Conservation (phyloP, 2,797 vertebrate species). For the Sebastolobus altivelis region DNA sequence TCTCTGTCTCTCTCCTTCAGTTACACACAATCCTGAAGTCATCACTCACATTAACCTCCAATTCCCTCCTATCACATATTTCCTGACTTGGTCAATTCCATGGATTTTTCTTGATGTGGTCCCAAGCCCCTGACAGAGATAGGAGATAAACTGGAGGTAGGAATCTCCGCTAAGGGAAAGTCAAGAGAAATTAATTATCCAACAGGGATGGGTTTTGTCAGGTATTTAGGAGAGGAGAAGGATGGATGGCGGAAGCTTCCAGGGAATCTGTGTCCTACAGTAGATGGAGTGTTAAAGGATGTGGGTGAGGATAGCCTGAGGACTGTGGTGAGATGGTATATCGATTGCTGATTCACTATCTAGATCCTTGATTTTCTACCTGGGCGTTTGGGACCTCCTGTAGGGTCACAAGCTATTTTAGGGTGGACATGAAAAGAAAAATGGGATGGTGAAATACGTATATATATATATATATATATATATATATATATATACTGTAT, state of each 20-base stretch:
- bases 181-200: slow-evolving; percentile 33
- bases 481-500: not conserved
- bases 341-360: slow-evolving; percentile 81
- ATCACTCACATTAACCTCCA: slow-evolving; percentile 28
- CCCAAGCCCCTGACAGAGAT: slow-evolving; percentile 3
- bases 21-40: slow-evolving; percentile 23
- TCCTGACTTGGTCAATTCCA: slow-evolving; percentile 34
- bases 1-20: not conserved
- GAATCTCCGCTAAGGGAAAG: slow-evolving; percentile 6
- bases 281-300: slow-evolving; percentile 68
- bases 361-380: slow-evolving; percentile 70
- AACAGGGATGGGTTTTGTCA: slow-evolving; percentile 18
- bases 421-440: slow-evolving; percentile 37
- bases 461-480: not conserved
- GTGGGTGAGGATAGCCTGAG: slow-evolving; percentile 76
- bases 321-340: slow-evolving; percentile 73
- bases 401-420: slow-evolving; percentile 67
- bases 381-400: slow-evolving; percentile 60
- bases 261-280: slow-evolving; percentile 64
- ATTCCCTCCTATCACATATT: slow-evolving; percentile 36
- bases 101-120: slow-evolving; percentile 19
- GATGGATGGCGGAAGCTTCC: slow-evolving; percentile 57
- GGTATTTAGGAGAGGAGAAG: slow-evolving; percentile 40
- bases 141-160: slow-evolving; percentile 26
- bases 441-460: slow-evolving; percentile 15